Conservation (phyloP, 1,140 invertebrate species). For the Oncopeltus fasciatus region DNA sequence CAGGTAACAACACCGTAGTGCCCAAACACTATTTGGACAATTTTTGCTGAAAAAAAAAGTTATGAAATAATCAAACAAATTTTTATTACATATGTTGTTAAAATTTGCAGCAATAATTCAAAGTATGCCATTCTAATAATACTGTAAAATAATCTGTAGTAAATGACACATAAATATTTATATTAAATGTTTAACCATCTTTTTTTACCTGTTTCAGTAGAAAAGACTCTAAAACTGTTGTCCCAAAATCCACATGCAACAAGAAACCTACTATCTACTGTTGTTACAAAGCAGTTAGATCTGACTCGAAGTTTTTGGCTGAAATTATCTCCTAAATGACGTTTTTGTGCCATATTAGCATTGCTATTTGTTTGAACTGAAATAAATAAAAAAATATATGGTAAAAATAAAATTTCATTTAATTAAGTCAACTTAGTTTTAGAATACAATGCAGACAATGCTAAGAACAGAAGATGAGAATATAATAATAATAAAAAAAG, state of each 20-base stretch:
- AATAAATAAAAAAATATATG: slow-evolving; percentile 23
- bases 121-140: background rate
- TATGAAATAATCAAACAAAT: background rate
- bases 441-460: too few species aligned
- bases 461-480: too few species aligned
- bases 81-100: background rate
- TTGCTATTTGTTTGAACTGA: slow-evolving; percentile 52
- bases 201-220: slow-evolving; percentile 74
- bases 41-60: slow-evolving; percentile 63
- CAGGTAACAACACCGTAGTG: slow-evolving; percentile 98
- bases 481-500: too few species aligned
- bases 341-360: slow-evolving; percentile 45
- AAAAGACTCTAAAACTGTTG: slow-evolving; percentile 95
- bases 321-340: slow-evolving; percentile 92
- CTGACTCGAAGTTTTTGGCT: slow-evolving; percentile 85
- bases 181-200: background rate
- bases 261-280: slow-evolving; percentile 88
- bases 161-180: background rate
- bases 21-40: slow-evolving; percentile 94
- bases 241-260: slow-evolving; percentile 99
- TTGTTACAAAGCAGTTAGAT: slow-evolving; percentile 91
- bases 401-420: background rate
- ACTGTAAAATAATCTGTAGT: background rate
- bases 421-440: too few species aligned
- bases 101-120: background rate